phyloP scores from a whole-genome alignment of 2,113 vertebrate genomes.

The Gopherus flavomarginatus region DNA sequence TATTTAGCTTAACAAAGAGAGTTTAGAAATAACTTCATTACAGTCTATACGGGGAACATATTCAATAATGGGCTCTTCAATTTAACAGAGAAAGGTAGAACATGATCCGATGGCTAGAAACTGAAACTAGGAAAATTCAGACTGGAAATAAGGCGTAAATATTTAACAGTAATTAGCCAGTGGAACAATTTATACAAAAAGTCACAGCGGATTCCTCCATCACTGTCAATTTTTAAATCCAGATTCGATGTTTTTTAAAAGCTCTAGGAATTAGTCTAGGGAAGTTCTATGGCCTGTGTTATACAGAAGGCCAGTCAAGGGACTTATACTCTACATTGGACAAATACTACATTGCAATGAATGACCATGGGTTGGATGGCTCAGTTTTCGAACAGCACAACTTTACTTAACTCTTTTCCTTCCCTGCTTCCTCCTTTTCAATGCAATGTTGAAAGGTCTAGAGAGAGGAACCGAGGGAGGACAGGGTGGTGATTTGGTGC shows the following conservation, averaged over 20 bases:
- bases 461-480: not conserved
- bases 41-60: not conserved
- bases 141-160: not conserved
- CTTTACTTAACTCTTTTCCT: too few relatives aligned
- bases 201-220: not conserved
- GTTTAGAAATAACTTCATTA: not conserved
- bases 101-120: not conserved
- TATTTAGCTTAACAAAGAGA: not conserved
- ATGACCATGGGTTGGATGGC: not conserved
- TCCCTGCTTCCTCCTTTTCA: not conserved
- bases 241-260: not conserved
- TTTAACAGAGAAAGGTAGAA: not conserved
- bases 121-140: not conserved
- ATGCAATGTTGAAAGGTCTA: not conserved
- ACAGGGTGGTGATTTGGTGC: not conserved
- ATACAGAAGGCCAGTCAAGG: not conserved
- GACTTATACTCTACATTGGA: not conserved
- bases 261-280: not conserved
- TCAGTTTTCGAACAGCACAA: not conserved
- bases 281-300: not conserved
- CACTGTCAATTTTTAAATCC: not conserved
- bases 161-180: not conserved
- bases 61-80: not conserved
- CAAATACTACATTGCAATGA: not conserved
- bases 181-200: not conserved